Base-by-base conservation (phyloP, 2,113 vertebrate species). In the Catharus minimus region DNA sequence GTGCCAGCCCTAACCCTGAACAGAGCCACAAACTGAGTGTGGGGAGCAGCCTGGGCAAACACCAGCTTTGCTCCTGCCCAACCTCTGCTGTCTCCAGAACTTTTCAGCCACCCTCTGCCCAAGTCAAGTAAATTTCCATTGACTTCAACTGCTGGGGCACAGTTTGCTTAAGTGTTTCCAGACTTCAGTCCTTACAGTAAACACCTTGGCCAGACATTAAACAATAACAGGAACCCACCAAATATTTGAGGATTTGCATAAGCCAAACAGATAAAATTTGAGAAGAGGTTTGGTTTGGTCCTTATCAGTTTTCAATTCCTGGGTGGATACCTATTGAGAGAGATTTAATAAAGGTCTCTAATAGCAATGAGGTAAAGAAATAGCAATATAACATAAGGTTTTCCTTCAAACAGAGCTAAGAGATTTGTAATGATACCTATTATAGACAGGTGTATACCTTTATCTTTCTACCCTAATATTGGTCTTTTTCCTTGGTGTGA, bases 111-210 rank as follows among this genome's bases (percentile, higher is more conserved):
- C 30, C 2, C 0, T 79, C 62, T 57, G 56, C 52, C 7, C 4
- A 73, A 85, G 20, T 61, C 61, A 47, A 74, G 52, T 50, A 60
- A 88, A 71, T 94, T 94, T 96, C 85, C 93, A 71, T 30, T 62
- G 67, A 55, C 62, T 92, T 82, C 66, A 74, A 21, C 41, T 75
- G 24, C 84, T 73, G 84, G 71, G 79, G 74, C 89, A 82, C 32
- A 20, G 5, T 79, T 84, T 49, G 65, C 32, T 75, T 68, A 73
- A 94, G 39, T 52, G 64, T 80, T 93, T 88, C 78, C 89, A 94
- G 85, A 43, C 67, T 77, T 92, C 27, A 69, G 81, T 68, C 80
- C 46, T 82, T 81, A 27, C 91, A 67, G 80, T 56, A 75, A 96
- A 72, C 77, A 72, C 66, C 57, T 78, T 58, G 60, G 82, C 72